phyloP scores from a whole-genome alignment of 2,888 invertebrate genomes.

The Mythimna albipuncta region DNA sequence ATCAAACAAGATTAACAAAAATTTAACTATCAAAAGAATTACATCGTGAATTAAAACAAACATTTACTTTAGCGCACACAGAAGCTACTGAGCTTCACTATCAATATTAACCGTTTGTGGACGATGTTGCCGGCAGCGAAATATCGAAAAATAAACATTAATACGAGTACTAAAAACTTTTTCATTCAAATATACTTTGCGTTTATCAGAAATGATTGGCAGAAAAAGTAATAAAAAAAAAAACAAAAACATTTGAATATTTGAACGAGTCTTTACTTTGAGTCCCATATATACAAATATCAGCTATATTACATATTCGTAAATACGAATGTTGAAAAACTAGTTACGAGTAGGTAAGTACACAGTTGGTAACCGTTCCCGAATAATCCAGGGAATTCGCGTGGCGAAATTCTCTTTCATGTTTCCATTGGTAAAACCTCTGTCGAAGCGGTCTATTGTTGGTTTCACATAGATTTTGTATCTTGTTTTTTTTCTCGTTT shows the following conservation, averaged over 20 bases:
- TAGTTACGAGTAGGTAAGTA: slow-evolving; percentile 48
- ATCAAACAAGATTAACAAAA: slow-evolving; percentile 17
- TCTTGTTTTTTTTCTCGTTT: slow-evolving; percentile 69
- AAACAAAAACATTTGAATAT: slow-evolving; percentile 21
- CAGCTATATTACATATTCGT: slow-evolving; percentile 7
- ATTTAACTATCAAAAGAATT: slow-evolving; percentile 25
- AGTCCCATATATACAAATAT: background rate
- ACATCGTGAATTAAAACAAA: slow-evolving; percentile 17
- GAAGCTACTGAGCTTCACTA: background rate
- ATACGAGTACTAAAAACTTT: slow-evolving; percentile 5
- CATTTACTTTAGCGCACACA: slow-evolving; percentile 17
- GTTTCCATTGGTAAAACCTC: slow-evolving; percentile 74
- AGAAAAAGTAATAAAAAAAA: background rate
- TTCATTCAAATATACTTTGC: slow-evolving; percentile 10
- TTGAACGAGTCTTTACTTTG: slow-evolving; percentile 14
- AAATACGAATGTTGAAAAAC: slow-evolving; percentile 26
- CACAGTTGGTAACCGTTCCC: slow-evolving; percentile 62
- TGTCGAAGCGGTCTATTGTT: slow-evolving; percentile 75
- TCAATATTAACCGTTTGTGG: slow-evolving; percentile 37
- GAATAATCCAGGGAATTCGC: slow-evolving; percentile 73
- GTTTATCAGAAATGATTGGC: background rate
- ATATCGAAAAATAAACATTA: slow-evolving; percentile 33
- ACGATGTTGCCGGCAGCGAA: slow-evolving; percentile 37
- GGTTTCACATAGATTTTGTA: slow-evolving; percentile 71
- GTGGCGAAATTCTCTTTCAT: slow-evolving; percentile 76